A percentile compares a stretch with the other conserved stretches of the same genome.
Conservation (phyloP, 2,888 invertebrate genomes). For the Lucinisca nassula region DNA sequence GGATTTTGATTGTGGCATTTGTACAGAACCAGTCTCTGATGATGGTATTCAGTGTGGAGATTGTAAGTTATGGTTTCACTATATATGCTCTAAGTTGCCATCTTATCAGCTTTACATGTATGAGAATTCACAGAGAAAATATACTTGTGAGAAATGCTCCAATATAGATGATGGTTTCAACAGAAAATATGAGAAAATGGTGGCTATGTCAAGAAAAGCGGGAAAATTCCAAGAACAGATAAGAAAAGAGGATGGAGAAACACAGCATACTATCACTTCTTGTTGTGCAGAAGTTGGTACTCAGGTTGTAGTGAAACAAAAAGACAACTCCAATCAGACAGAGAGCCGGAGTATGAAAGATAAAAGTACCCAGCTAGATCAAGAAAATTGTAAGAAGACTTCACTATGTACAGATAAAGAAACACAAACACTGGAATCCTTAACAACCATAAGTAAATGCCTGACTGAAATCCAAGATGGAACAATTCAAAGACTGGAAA, state of each 20-base stretch:
- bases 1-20: not conserved
- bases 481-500: not conserved
- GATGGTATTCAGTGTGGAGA: not conserved
- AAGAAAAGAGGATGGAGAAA: no score
- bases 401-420: not conserved
- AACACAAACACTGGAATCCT: not conserved
- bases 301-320: no score
- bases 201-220: not conserved
- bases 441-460: not conserved
- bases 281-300: no score
- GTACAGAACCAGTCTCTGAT: not conserved
- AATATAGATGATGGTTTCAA: not conserved
- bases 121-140: not conserved
- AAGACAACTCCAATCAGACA: no score
- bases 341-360: no score
- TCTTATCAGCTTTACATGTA: not conserved
- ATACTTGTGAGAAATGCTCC: not conserved
- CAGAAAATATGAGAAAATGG: not conserved
- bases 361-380: no score
- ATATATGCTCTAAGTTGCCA: not conserved
- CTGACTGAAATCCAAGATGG: not conserved
- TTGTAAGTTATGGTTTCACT: not conserved
- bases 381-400: no score
- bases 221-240: not conserved
- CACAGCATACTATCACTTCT: no score